These are phyloP conservation scores for Tichodroma muraria DNA, from an alignment of 2,113 vertebrate species.

Conservation along the genomic window DNA sequence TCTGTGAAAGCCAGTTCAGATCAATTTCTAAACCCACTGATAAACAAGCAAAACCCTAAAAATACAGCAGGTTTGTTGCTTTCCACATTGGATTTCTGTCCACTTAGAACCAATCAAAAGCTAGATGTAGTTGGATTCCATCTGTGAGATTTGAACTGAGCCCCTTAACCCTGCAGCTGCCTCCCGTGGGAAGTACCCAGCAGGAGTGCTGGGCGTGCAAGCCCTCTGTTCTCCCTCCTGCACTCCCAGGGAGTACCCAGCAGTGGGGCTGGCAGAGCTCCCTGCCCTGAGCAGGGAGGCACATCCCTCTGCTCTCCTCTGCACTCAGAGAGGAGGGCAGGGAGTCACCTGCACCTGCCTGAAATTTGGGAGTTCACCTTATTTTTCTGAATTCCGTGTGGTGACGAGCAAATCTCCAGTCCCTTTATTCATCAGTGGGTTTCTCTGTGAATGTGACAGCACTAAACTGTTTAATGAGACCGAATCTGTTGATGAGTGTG, in stretches of 20 bases:
- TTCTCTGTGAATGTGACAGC: neutral
- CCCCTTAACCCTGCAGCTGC: neutral
- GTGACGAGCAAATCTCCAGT: neutral
- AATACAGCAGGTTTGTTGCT: neutral
- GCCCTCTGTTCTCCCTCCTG: neutral
- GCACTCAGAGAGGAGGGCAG: neutral
- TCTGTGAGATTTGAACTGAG: neutral
- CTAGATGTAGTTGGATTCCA: neutral
- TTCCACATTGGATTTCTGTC: neutral
- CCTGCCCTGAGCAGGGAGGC: fast-evolving
- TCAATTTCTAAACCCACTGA: neutral
- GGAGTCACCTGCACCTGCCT: neutral
- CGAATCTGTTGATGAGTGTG: neutral
- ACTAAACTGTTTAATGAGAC: neutral
- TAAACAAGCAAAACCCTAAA: neutral
- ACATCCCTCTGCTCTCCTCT: fast-evolving
- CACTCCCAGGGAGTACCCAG: neutral
- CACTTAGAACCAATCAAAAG: neutral
- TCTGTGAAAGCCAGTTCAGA: neutral
- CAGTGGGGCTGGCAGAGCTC: neutral
- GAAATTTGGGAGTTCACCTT: neutral
- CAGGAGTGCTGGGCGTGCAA: fast-evolving
- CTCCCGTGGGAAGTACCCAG: neutral
- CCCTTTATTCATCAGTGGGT: neutral
- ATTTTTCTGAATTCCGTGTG: neutral